These are phyloP conservation scores for Boulengeromyrus knoepffleri DNA, from an alignment of 2,113 vertebrate species.

Conservation along the genomic window DNA sequence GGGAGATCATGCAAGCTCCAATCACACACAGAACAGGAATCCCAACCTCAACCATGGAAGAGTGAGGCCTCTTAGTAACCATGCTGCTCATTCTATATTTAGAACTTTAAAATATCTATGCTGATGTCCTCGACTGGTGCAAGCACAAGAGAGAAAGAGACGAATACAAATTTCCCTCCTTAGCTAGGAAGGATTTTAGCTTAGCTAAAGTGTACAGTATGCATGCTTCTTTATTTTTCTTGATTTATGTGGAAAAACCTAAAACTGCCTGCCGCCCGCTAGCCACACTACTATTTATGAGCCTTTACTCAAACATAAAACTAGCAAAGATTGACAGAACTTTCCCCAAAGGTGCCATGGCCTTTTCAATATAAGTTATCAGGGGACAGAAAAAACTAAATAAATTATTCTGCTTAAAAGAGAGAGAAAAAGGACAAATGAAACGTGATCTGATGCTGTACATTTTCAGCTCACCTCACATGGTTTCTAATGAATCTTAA, in stretches of 20 bases:
- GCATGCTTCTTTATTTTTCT: neutral
- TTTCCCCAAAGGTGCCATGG: neutral
- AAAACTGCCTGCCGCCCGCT: neutral
- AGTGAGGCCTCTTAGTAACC: neutral
- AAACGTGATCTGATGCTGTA: neutral
- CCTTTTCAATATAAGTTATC: neutral
- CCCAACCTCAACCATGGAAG: neutral
- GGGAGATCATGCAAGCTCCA: neutral
- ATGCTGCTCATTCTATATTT: neutral
- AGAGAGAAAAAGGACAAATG: neutral
- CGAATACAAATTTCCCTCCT: neutral
- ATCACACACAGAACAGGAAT: neutral
- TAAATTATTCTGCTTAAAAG: neutral
- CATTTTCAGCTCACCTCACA: neutral
- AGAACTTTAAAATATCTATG: neutral
- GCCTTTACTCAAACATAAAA: conserved; percentile 30
- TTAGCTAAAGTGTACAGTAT: neutral
- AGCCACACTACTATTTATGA: conserved; percentile 16
- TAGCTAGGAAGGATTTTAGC: neutral
- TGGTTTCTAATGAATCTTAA: conserved; percentile 33
- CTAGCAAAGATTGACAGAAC: conserved; percentile 17
- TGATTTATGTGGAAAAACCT: neutral
- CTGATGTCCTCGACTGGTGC: neutral
- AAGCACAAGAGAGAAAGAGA: neutral
- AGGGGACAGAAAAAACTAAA: neutral